Percentiles rank a stretch among this genome's conserved stretches.
Evolutionary conservation across 2,113 vertebrate genomes (phyloP).

Genomic region (Atherinomorus stipes): DNA sequence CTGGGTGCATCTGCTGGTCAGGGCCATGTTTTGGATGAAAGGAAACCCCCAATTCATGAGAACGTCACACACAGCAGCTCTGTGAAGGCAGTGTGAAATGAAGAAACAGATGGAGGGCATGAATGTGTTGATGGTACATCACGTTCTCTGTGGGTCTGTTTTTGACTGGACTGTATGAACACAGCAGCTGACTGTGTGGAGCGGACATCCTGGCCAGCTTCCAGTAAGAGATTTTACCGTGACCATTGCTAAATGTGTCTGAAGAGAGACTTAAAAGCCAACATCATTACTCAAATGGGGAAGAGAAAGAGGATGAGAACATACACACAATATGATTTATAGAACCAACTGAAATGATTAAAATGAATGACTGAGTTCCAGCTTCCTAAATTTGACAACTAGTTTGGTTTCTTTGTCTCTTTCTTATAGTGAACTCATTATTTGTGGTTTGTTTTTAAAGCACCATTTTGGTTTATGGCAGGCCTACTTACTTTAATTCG

Average conservation of each 20-base stretch:
- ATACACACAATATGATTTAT: background rate
- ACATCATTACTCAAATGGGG: slow-evolving; percentile 26
- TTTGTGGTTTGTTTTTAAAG: no score
- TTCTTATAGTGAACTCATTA: no score
- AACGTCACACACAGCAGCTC: slow-evolving; percentile 42
- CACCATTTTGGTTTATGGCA: no score
- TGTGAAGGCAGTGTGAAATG: slow-evolving; percentile 59
- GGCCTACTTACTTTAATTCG: no score
- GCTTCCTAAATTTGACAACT: no score
- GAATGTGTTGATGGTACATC: slow-evolving; percentile 48
- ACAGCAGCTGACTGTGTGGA: slow-evolving; percentile 53
- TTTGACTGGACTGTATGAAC: slow-evolving; percentile 34
- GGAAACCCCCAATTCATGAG: slow-evolving; percentile 25
- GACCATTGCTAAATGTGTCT: slow-evolving; percentile 24
- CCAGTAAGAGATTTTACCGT: slow-evolving; percentile 41
- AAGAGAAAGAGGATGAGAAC: background rate
- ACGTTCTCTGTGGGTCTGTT: slow-evolving; percentile 17
- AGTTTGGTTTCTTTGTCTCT: no score
- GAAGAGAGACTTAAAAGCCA: slow-evolving; percentile 33
- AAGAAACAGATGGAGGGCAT: slow-evolving; percentile 63
- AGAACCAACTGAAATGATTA: no score
- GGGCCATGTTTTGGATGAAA: slow-evolving; percentile 9
- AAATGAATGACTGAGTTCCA: no score
- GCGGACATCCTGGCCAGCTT: slow-evolving; percentile 31
- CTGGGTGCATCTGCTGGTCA: slow-evolving; percentile 41